These are phyloP conservation scores for Rhamnusium bicolor DNA, from an alignment of 2,888 invertebrate species.

Conservation along the genomic window DNA sequence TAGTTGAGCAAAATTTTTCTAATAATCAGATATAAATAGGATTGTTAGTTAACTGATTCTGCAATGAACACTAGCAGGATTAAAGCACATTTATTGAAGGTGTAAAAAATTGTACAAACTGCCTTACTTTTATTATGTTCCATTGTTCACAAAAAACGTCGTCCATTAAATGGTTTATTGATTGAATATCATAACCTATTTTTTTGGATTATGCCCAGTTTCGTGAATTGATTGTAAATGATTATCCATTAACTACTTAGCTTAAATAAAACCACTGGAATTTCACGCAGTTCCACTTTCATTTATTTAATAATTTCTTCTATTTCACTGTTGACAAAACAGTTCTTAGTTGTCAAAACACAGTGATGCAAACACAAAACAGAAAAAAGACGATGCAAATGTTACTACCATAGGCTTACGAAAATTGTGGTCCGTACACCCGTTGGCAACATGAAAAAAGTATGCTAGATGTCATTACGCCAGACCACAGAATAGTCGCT, in stretches of 20 bases:
- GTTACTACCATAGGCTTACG: too few relatives aligned
- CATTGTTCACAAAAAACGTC: conserved; percentile 40
- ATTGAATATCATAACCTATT: conserved; percentile 19
- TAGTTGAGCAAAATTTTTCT: neutral
- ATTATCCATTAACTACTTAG: conserved; percentile 4
- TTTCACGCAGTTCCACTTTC: neutral
- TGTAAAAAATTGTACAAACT: conserved; percentile 33
- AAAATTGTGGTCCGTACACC: too few relatives aligned
- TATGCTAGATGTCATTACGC: too few relatives aligned
- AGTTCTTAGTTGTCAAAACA: conserved; percentile 1
- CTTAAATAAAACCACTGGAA: neutral
- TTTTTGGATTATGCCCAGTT: neutral
- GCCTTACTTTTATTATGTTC: conserved; percentile 47
- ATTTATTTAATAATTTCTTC: neutral
- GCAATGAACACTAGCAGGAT: conserved; percentile 35
- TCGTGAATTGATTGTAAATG: neutral
- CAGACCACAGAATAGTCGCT: too few relatives aligned
- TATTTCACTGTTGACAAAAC: conserved; percentile 4
- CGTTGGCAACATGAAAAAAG: too few relatives aligned
- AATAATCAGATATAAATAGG: neutral
- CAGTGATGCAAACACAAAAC: too few relatives aligned
- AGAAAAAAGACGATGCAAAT: too few relatives aligned
- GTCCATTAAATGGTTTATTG: conserved; percentile 41
- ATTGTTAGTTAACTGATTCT: conserved; percentile 30
- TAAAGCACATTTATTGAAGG: conserved; percentile 18